Percentiles rank a stretch among this genome's conserved stretches.
These are phyloP conservation scores for Dendroctonus ponderosae DNA, from an alignment of 1,140 invertebrate species.

Conservation along the genomic window DNA sequence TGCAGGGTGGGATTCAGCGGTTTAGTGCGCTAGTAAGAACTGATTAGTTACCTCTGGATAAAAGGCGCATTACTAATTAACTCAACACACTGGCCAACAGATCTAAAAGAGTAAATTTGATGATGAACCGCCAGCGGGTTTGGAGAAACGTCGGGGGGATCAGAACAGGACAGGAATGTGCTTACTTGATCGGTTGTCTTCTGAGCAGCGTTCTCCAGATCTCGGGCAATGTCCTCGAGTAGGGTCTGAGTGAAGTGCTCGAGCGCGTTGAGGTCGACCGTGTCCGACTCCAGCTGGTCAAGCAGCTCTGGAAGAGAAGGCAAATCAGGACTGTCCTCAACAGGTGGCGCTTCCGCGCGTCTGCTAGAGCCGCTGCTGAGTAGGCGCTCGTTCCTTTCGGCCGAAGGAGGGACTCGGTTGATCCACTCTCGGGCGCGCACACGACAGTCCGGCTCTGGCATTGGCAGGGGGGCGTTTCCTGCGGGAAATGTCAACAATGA, in stretches of 20 bases:
- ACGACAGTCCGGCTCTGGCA: constrained; percentile 55
- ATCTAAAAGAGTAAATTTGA: constrained; percentile 26
- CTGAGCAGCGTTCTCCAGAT: constrained; percentile 67
- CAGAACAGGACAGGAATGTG: neutral
- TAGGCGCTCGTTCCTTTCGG: constrained; percentile 72
- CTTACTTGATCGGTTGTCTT: constrained; percentile 50
- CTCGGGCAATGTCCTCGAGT: constrained; percentile 74
- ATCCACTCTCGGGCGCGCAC: constrained; percentile 64
- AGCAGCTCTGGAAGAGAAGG: constrained; percentile 78
- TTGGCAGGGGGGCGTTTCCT: constrained; percentile 19
- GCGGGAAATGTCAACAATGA: neutral
- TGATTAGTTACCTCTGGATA: constrained; percentile 17
- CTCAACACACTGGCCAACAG: constrained; percentile 27
- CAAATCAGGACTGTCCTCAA: constrained; percentile 68
- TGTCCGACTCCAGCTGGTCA: constrained; percentile 62
- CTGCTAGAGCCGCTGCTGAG: constrained; percentile 57
- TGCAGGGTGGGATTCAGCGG: too few relatives aligned
- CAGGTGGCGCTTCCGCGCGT: constrained; percentile 50
- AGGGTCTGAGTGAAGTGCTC: constrained; percentile 77
- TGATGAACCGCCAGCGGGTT: too few relatives aligned
- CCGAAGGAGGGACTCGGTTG: constrained; percentile 80
- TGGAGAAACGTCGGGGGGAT: too few relatives aligned
- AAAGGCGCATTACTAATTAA: constrained; percentile 14
- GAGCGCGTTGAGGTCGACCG: constrained; percentile 64
- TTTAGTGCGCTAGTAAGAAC: too few relatives aligned